Base-by-base conservation (phyloP, 2,113 vertebrate species). In the Nestor notabilis region DNA sequence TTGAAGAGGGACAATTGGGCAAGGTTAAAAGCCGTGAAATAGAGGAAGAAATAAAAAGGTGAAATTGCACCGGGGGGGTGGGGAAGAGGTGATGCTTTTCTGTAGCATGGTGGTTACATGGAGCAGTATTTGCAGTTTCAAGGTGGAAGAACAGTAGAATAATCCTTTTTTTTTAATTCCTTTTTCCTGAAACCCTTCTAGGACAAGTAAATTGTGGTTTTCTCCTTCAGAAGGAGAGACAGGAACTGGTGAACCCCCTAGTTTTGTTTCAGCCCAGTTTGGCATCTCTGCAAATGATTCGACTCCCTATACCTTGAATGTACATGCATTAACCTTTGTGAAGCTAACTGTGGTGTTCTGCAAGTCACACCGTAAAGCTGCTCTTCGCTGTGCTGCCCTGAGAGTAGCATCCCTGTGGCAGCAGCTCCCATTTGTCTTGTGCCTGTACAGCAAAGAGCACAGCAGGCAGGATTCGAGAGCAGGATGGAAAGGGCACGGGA, bases 1-100 rank as follows among this genome's bases (percentile, higher is more conserved):
- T 97, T 97, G 95, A 95, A 97, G 93, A 97, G 90, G 72, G 46
- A 91, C 77, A 93, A 90, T 15, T 81, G 90, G 92, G 66, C 78
- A 91, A 96, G 87, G 97, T 96, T 97, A 96, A 97, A 97, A 96
- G 87, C 94, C 95, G 85, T 91, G 89, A 95, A 96, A 89, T 28
- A 68, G 28, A 25, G 23, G 5, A 6, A 27, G n/a, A 56, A 66
- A 23, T 11, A 46, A 68, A 35, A 55, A 56, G 50, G 29, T 65
- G 47, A 72, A 86, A 85, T 49, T 69, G 53, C 27, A 17, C 53
- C 58, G 75, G 23, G 24, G 23, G 7, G 17, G 21, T n/a, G 46
- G 43, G 69, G 29, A 52, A 52, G 91, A 69, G 66, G 31, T 8
- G 17, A 65, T 89, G 4, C 39, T 74, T 81, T 68, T 63, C 53